These are phyloP conservation scores for Rhagophthalmus giganteus DNA, from an alignment of 2,888 invertebrate species.

Conservation along the genomic window DNA sequence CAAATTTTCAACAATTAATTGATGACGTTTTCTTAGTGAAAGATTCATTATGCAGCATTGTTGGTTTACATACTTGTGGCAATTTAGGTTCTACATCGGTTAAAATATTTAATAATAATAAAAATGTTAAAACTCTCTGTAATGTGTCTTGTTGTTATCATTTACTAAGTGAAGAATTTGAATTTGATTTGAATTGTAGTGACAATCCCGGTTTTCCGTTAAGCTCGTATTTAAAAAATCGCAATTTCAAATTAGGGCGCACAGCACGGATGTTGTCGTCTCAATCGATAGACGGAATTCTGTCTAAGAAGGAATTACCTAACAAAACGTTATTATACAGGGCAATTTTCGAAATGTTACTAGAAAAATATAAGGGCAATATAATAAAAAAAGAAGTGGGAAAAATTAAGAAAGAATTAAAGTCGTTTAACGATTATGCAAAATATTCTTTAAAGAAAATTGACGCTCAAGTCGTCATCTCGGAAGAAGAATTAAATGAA, in stretches of 20 bases:
- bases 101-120: slow-evolving; percentile 65
- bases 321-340: slow-evolving; percentile 73
- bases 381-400: slow-evolving; percentile 62
- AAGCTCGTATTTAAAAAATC: slow-evolving; percentile 62
- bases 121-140: slow-evolving; percentile 64
- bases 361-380: slow-evolving; percentile 52
- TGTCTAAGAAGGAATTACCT: slow-evolving; percentile 61
- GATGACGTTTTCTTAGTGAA: slow-evolving; percentile 56
- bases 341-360: slow-evolving; percentile 71
- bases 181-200: slow-evolving; percentile 24
- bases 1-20: slow-evolving; percentile 60
- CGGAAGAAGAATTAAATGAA: slow-evolving; percentile 53
- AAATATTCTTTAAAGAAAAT: slow-evolving; percentile 67
- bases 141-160: slow-evolving; percentile 93
- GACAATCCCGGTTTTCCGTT: slow-evolving; percentile 66
- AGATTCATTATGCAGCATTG: slow-evolving; percentile 59
- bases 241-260: slow-evolving; percentile 62
- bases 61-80: slow-evolving; percentile 89
- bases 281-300: slow-evolving; percentile 77
- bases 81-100: slow-evolving; percentile 75
- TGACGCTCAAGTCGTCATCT: slow-evolving; percentile 58
- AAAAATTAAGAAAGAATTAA: slow-evolving; percentile 55
- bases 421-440: slow-evolving; percentile 71
- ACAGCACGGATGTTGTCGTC: slow-evolving; percentile 86
- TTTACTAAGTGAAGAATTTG: slow-evolving; percentile 66